phyloP scores from a whole-genome alignment of 2,888 invertebrate genomes.

The Gonocerus acuteangulatus region DNA sequence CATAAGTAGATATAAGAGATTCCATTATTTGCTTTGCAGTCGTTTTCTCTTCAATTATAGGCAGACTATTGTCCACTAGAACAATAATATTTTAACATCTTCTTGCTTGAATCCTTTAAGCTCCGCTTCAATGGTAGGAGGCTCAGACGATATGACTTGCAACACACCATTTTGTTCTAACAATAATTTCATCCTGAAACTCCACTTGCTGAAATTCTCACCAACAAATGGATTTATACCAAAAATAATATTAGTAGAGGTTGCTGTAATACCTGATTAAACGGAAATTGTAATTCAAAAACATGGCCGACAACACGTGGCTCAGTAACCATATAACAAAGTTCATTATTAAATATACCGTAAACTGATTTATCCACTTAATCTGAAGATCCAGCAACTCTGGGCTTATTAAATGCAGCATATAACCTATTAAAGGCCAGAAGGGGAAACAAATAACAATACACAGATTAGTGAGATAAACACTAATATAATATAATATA shows the following conservation, averaged over 20 bases:
- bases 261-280: too few species aligned
- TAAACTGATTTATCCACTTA: too few species aligned
- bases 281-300: too few species aligned
- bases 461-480: too few species aligned
- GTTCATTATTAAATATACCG: too few species aligned
- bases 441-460: too few species aligned
- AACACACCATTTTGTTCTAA: neutral
- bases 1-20: neutral
- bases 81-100: neutral
- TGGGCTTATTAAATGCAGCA: too few species aligned
- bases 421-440: too few species aligned
- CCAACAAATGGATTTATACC: neutral
- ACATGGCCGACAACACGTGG: too few species aligned
- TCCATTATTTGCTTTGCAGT: neutral
- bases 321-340: too few species aligned
- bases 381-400: too few species aligned
- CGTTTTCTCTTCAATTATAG: neutral
- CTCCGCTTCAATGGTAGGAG: neutral
- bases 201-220: neutral
- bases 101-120: neutral
- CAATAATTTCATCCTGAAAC: neutral
- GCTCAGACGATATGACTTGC: neutral
- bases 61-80: neutral
- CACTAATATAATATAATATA: too few species aligned
- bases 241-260: neutral